A percentile compares a stretch with the other conserved stretches of the same genome.
Conservation (phyloP, 1,140 invertebrate genomes). For the Melanaphis sacchari region DNA sequence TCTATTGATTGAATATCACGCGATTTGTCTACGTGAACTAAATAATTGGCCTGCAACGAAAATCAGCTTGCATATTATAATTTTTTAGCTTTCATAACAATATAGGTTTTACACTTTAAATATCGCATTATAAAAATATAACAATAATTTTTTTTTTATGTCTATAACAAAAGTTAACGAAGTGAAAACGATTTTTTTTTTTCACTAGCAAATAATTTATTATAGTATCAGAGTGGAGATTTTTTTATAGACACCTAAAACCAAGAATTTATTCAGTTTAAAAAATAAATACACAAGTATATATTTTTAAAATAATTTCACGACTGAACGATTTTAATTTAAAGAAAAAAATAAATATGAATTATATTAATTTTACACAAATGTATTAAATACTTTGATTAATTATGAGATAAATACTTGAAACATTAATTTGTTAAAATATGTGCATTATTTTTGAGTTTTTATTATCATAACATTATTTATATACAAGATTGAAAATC, state of each 20-base stretch:
- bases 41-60: background rate
- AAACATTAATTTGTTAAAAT: background rate
- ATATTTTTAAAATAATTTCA: background rate
- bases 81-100: background rate
- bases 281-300: background rate
- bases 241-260: background rate
- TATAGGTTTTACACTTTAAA: background rate
- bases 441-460: background rate
- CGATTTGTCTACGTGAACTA: background rate
- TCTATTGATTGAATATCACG: background rate
- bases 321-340: background rate
- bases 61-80: background rate
- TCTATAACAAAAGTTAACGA: background rate
- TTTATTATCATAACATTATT: background rate
- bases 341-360: background rate
- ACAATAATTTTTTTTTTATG: background rate
- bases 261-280: background rate
- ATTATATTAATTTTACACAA: background rate
- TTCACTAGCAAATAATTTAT: background rate
- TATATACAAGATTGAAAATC: background rate
- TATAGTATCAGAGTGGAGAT: background rate
- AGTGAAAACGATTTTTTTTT: constrained; percentile 13
- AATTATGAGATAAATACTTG: background rate
- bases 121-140: background rate
- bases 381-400: background rate